Conservation (phyloP, 2,797 vertebrate species). For the Catostomus latipinnis region DNA sequence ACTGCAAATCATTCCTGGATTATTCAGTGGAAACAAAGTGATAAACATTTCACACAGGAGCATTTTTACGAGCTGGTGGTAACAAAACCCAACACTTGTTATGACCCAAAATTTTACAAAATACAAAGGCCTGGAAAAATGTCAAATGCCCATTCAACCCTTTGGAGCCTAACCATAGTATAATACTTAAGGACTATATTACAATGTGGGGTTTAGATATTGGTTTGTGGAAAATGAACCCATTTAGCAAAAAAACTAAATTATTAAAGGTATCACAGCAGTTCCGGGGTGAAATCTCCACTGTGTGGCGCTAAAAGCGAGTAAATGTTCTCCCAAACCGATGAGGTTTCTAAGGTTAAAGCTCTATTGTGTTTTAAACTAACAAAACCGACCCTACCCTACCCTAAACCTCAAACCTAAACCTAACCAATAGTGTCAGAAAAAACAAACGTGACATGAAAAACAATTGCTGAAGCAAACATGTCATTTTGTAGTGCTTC, state of each 20-base stretch:
- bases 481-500: no score
- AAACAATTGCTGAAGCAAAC: no score
- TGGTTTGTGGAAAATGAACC: constrained; percentile 1
- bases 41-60: constrained; percentile 50
- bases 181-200: constrained; percentile 1
- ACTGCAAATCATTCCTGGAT: constrained; percentile 52
- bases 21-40: constrained; percentile 53
- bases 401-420: no score
- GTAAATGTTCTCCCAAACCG: no score
- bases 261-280: background rate
- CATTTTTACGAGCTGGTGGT: constrained; percentile 38
- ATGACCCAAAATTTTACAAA: constrained; percentile 22
- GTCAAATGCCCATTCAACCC: background rate
- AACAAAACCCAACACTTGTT: constrained; percentile 29
- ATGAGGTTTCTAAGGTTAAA: no score
- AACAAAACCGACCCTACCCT: no score
- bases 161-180: constrained; percentile 11
- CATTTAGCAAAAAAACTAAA: background rate
- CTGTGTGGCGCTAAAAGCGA: no score
- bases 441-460: no score
- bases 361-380: no score
- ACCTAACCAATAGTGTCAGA: no score
- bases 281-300: no score
- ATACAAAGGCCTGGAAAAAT: constrained; percentile 9
- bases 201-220: constrained; percentile 16